Conservation (phyloP, 2,113 vertebrate genomes). For the Myodes glareolus region DNA sequence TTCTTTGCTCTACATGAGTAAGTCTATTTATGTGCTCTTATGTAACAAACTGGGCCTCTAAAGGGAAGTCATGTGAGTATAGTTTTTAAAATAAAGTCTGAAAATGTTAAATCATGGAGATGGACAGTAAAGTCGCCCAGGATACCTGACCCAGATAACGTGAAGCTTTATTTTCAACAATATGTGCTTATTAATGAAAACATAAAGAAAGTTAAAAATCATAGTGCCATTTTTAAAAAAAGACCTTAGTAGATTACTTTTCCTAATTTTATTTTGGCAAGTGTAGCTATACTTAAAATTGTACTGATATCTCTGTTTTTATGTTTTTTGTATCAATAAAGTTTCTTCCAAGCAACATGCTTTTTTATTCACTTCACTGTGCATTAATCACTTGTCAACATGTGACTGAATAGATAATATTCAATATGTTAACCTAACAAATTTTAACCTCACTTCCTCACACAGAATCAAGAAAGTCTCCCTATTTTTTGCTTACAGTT, state of each 20-base stretch:
- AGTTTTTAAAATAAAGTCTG: background rate
- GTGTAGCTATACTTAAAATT: constrained; percentile 56
- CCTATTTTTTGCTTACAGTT: constrained; percentile 75
- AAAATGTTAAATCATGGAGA: background rate
- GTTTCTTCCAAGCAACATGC: constrained; percentile 65
- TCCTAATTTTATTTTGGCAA: constrained; percentile 60
- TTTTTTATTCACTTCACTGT: constrained; percentile 61
- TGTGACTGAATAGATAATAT: constrained; percentile 59
- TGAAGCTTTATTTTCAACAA: background rate
- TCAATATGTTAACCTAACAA: constrained; percentile 70
- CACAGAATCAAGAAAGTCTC: background rate
- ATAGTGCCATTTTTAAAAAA: background rate
- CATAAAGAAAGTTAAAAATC: background rate
- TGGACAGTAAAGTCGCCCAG: background rate
- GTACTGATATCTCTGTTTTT: constrained; percentile 22
- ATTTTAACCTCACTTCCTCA: constrained; percentile 70
- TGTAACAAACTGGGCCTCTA: constrained; percentile 60
- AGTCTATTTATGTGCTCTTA: constrained; percentile 68
- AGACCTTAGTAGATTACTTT: constrained; percentile 5
- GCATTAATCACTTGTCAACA: constrained; percentile 69
- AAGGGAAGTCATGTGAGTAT: constrained; percentile 47
- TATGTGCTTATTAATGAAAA: background rate
- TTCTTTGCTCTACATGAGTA: constrained; percentile 74
- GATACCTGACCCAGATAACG: background rate
- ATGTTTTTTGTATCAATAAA: constrained; percentile 70